Evolutionary conservation across 2,113 vertebrate species (phyloP).

Genomic region (Misgurnus mizolepis): DNA sequence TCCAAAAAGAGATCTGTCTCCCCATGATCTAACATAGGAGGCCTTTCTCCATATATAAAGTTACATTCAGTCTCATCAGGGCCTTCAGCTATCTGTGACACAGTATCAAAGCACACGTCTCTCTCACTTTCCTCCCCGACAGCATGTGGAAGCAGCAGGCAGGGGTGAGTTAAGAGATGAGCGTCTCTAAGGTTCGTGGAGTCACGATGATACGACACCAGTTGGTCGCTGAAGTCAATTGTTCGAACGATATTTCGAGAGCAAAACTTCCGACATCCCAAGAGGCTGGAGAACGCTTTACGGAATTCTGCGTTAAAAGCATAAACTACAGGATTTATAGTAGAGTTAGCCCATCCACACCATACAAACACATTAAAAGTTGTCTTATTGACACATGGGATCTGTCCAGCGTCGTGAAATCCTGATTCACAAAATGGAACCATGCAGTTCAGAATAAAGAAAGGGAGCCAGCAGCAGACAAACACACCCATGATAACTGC

Average conservation of each 20-base stretch:
- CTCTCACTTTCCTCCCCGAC: slow-evolving; percentile 25
- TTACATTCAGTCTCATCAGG: slow-evolving; percentile 22
- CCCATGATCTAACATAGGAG: slow-evolving; percentile 53
- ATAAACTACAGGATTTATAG: slow-evolving; percentile 91
- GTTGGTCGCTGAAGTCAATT: slow-evolving; percentile 87
- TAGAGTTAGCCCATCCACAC: slow-evolving; percentile 95
- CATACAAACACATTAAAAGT: slow-evolving; percentile 93
- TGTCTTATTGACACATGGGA: slow-evolving; percentile 90
- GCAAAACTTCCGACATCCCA: slow-evolving; percentile 84
- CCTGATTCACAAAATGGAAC: slow-evolving; percentile 86
- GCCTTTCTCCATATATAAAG: slow-evolving; percentile 62
- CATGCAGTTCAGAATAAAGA: slow-evolving; percentile 40
- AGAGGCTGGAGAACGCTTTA: slow-evolving; percentile 85
- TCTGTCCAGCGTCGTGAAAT: slow-evolving; percentile 67
- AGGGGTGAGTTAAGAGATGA: slow-evolving; percentile 26
- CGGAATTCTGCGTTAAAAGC: slow-evolving; percentile 93
- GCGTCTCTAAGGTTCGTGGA: slow-evolving; percentile 27
- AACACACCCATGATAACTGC: slow-evolving; percentile 82
- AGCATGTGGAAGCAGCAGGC: slow-evolving; percentile 41
- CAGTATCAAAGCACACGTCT: slow-evolving; percentile 37
- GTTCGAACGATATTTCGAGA: slow-evolving; percentile 80
- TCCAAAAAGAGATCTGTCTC: slow-evolving; percentile 55
- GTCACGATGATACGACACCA: slow-evolving; percentile 88
- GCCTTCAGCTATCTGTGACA: slow-evolving; percentile 44
- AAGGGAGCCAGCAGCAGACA: slow-evolving; percentile 39